Percentiles rank a stretch among this genome's conserved stretches.
Evolutionary conservation across 2,113 vertebrate species (phyloP).

Genomic region (Andinoacara biseriatus): DNA sequence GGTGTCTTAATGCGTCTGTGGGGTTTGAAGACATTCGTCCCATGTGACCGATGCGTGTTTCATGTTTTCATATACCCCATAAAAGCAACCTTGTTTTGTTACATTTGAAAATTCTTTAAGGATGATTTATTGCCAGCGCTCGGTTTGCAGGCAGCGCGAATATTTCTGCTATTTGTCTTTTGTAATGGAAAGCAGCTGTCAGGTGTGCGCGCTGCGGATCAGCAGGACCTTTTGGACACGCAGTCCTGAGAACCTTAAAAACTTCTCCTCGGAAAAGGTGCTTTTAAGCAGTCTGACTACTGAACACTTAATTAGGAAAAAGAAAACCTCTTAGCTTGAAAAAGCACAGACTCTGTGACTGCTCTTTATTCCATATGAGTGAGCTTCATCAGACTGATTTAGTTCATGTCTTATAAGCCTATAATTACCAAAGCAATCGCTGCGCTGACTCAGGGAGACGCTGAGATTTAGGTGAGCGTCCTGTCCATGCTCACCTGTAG

Average conservation of each 20-base stretch:
- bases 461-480: neutral
- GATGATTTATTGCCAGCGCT: neutral
- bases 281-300: neutral
- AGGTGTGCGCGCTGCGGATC: accelerated
- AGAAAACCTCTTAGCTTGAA: neutral
- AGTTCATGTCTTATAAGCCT: neutral
- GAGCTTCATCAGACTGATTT: neutral
- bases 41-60: neutral
- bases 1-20: neutral
- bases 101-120: neutral
- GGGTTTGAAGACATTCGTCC: neutral
- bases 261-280: neutral
- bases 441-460: neutral
- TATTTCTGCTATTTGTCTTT: conserved; percentile 29
- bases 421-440: neutral
- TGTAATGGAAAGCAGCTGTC: conserved; percentile 36
- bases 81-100: neutral
- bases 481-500: neutral
- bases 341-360: neutral
- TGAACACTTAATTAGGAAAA: neutral
- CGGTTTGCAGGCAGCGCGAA: neutral
- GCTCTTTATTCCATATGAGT: neutral
- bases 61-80: neutral
- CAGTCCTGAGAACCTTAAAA: neutral
- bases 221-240: neutral